phyloP scores from a whole-genome alignment of 2,113 vertebrate genomes.

The Chascanopsetta lugubris region DNA sequence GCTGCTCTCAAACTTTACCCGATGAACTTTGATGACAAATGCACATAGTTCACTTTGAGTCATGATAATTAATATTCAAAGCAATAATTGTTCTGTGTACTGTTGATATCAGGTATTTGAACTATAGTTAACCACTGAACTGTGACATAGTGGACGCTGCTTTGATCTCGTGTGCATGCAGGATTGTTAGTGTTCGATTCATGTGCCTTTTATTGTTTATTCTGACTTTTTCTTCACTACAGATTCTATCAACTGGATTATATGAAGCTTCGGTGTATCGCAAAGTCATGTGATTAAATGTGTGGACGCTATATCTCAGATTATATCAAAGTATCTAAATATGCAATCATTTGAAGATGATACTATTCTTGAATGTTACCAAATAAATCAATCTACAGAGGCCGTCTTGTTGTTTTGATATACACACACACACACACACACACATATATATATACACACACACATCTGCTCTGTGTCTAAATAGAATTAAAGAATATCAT shows the following conservation, averaged over 20 bases:
- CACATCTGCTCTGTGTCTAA: too few species aligned
- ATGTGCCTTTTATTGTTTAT: constrained; percentile 62
- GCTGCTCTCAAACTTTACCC: constrained; percentile 51
- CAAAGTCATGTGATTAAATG: not conserved
- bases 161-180: constrained; percentile 58
- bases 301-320: constrained; percentile 12
- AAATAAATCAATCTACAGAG: constrained; percentile 45
- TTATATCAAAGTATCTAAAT: constrained; percentile 29
- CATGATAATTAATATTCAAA: constrained; percentile 70
- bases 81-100: constrained; percentile 51
- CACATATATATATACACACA: too few species aligned
- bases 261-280: too few species aligned
- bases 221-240: too few species aligned
- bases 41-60: constrained; percentile 67
- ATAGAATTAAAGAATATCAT: too few species aligned
- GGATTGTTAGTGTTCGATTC: constrained; percentile 34
- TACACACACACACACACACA: too few species aligned
- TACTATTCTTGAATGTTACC: constrained; percentile 46
- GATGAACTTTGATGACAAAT: constrained; percentile 29
- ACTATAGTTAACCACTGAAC: constrained; percentile 58
- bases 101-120: constrained; percentile 56
- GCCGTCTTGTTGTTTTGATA: not conserved
- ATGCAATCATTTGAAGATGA: constrained; percentile 51
- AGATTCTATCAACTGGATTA: too few species aligned
- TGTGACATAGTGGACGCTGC: constrained; percentile 61